Conservation (phyloP, 2,888 invertebrate species). For the Melanophora roralis region DNA sequence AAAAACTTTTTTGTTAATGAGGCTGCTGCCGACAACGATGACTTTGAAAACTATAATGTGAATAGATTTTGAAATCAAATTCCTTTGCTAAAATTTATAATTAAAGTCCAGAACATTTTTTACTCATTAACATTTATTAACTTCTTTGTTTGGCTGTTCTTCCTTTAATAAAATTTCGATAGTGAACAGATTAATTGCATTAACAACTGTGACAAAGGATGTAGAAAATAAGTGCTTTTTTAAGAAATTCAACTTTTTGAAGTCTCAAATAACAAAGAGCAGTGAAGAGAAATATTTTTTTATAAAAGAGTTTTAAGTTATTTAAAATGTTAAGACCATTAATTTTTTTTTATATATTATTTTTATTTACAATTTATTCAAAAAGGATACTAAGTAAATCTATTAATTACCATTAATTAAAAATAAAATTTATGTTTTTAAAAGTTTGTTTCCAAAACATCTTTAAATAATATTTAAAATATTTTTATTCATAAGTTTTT, state of each 20-base stretch:
- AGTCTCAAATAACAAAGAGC: background rate
- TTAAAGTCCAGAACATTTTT: conserved; percentile 74
- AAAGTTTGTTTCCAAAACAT: no score
- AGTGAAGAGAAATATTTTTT: conserved; percentile 22
- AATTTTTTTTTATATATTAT: no score
- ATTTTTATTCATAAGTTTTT: no score
- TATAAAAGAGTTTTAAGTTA: conserved; percentile 31
- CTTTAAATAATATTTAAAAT: no score
- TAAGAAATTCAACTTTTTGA: conserved; percentile 1
- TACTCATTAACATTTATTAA: background rate
- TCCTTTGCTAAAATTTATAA: conserved; percentile 69
- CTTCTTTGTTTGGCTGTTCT: background rate
- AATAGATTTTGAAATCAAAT: conserved; percentile 57
- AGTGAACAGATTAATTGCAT: conserved; percentile 1
- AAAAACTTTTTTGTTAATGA: background rate
- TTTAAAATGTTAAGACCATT: conserved; percentile 25
- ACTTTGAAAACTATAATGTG: conserved; percentile 26
- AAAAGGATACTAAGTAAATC: no score
- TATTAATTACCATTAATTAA: no score
- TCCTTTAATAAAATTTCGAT: conserved; percentile 24
- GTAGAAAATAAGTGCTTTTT: conserved; percentile 39
- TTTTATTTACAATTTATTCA: no score
- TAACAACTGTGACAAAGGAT: conserved; percentile 12
- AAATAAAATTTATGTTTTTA: no score
- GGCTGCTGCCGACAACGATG: background rate